Evolutionary conservation across 2,888 invertebrate species (phyloP).

Genomic region (Tiphia femorata): DNA sequence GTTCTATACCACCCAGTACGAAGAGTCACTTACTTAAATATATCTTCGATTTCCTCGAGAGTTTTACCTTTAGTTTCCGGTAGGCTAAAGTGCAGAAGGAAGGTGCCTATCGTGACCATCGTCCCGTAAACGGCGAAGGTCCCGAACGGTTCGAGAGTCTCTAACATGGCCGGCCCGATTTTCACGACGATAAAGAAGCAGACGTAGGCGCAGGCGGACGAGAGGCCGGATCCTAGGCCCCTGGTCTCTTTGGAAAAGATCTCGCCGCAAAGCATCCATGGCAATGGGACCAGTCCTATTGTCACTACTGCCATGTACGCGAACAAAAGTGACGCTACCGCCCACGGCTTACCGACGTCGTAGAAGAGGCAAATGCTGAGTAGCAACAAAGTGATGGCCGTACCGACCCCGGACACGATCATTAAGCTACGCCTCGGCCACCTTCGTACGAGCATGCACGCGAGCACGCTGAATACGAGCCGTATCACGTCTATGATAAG

Average conservation of each 20-base stretch:
- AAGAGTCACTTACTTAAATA: too few species aligned
- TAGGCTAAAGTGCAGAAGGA: constrained; percentile 73
- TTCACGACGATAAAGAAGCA: constrained; percentile 79
- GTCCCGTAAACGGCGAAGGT: constrained; percentile 76
- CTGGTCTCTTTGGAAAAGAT: constrained; percentile 76
- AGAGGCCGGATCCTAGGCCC: constrained; percentile 78
- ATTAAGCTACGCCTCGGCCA: constrained; percentile 77
- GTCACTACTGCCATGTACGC: constrained; percentile 74
- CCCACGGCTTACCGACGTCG: constrained; percentile 69
- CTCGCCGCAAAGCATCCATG: constrained; percentile 84
- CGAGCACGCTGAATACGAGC: constrained; percentile 74
- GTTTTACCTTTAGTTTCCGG: constrained; percentile 81
- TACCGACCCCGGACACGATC: constrained; percentile 75
- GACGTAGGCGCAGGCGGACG: constrained; percentile 76
- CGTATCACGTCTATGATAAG: constrained; percentile 76
- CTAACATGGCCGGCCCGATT: constrained; percentile 75
- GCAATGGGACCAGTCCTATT: constrained; percentile 76
- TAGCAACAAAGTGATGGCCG: constrained; percentile 73
- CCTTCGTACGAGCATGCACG: constrained; percentile 75
- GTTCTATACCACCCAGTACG: too few species aligned
- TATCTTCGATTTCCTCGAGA: constrained; percentile 77
- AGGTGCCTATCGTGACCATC: constrained; percentile 73
- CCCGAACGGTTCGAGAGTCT: constrained; percentile 72
- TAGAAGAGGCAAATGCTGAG: constrained; percentile 71
- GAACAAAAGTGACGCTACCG: constrained; percentile 72